These are phyloP conservation scores for Falco columbarius DNA, from an alignment of 2,797 vertebrate genomes.

Conservation along the genomic window DNA sequence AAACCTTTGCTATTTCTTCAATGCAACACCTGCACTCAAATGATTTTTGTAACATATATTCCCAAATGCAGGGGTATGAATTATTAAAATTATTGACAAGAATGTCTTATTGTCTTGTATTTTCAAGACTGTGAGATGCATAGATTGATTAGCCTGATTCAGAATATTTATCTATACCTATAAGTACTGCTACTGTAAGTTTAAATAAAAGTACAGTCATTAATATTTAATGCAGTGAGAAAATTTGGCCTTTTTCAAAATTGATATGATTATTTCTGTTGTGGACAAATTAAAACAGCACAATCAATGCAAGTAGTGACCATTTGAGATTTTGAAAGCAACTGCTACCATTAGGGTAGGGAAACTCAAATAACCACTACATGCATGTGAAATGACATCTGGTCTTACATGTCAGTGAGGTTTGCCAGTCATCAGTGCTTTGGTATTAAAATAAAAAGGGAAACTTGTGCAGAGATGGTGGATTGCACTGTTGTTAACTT, in stretches of 20 bases:
- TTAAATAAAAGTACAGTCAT: not conserved
- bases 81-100: not conserved
- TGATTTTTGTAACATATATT: not conserved
- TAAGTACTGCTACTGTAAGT: not conserved
- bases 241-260: not conserved
- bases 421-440: not conserved
- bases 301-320: not conserved
- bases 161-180: not conserved
- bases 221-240: accelerated
- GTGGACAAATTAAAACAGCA: not conserved
- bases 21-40: not conserved
- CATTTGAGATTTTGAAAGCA: not conserved
- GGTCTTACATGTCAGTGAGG: not conserved
- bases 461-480: not conserved
- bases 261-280: not conserved
- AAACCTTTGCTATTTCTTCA: not conserved
- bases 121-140: not conserved
- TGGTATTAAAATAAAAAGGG: not conserved
- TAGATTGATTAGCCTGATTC: not conserved
- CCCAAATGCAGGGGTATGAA: not conserved
- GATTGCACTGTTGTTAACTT: not conserved
- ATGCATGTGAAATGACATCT: not conserved
- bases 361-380: not conserved
- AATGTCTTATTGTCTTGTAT: not conserved
- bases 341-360: not conserved